Evolutionary conservation across 2,888 invertebrate species (phyloP), one percentile per base, ranked within the genome.

Genomic region (Tanytarsus gracilentus): DNA sequence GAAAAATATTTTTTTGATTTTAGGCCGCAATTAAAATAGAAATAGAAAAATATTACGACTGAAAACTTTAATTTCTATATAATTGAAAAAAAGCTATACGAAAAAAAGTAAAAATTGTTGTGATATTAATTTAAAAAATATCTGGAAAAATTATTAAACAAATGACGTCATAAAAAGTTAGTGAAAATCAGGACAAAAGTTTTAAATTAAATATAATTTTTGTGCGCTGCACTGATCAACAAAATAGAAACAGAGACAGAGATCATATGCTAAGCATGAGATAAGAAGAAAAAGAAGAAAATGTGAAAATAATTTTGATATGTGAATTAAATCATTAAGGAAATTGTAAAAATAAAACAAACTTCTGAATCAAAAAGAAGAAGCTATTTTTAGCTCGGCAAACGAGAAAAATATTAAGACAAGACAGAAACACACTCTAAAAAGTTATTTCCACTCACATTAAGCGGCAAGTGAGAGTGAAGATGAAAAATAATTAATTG

Each of bases 281-380:
- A 55, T 39, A 9, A 55, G 30, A 27, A 52, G 25, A n/a, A 52
- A n/a, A n/a, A n/a, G n/a, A n/a, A n/a, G n/a, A n/a, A 25, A 49
- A 26, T 49, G 49, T 25, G 49, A 49, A 49, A 26, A 49, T 9
- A 49, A 49, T 9, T 49, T 49, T 49, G 4, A 16, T 40, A 18
- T 40, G 40, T 40, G 40, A 40, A 40, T 40, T 40, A 40, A 40
- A 18, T 40, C 40, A 40, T 40, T 40, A 40, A 40, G 40, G 18
- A 40, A 40, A 40, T 40, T 40, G 9, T n/a, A 36, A 36, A 14
- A 14, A 36, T 36, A 36, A 36, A 36, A 36, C n/a, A 36, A 36
- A 14, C n/a, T n/a, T n/a, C n/a, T n/a, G n/a, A 33, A 4, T 11
- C 3, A 11, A 33, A 5, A 33, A 11, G n/a, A 33, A 16, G 9